Conservation (phyloP, 1,140 invertebrate species). For the Bombus waltoni region DNA sequence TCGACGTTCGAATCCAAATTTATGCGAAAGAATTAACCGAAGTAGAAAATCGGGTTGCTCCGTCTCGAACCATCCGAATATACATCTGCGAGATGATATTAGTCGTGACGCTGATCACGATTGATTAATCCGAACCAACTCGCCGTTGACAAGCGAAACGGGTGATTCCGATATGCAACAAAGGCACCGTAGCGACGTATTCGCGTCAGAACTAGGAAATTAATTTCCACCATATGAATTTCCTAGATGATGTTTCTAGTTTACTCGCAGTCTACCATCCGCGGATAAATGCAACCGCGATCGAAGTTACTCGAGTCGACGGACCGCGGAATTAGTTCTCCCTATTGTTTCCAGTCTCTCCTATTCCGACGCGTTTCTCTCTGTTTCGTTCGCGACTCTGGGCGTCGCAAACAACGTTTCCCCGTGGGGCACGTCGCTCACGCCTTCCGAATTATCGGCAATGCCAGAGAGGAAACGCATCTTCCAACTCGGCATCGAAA, state of each 20-base stretch:
- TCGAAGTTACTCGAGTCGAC: constrained; percentile 39
- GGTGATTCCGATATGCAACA: background rate
- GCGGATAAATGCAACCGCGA: constrained; percentile 30
- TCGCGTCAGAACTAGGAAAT: constrained; percentile 54
- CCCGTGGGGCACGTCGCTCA: constrained; percentile 15
- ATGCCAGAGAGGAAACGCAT: background rate
- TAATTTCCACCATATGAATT: constrained; percentile 40
- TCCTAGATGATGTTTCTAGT: constrained; percentile 36
- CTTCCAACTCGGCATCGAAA: no score
- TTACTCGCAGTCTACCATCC: background rate
- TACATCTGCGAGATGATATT: no score
- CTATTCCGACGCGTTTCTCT: constrained; percentile 15
- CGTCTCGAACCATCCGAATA: no score
- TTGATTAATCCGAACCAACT: no score
- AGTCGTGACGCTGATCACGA: no score
- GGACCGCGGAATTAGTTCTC: constrained; percentile 52
- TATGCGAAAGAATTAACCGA: no score
- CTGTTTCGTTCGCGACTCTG: background rate
- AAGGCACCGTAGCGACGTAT: background rate
- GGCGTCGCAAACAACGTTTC: background rate
- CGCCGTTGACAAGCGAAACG: background rate
- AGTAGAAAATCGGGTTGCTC: no score
- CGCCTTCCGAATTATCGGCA: background rate
- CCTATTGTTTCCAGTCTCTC: constrained; percentile 28
- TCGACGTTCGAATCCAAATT: no score